phyloP scores from a whole-genome alignment of 2,113 vertebrate genomes.

The Oryzias melastigma region DNA sequence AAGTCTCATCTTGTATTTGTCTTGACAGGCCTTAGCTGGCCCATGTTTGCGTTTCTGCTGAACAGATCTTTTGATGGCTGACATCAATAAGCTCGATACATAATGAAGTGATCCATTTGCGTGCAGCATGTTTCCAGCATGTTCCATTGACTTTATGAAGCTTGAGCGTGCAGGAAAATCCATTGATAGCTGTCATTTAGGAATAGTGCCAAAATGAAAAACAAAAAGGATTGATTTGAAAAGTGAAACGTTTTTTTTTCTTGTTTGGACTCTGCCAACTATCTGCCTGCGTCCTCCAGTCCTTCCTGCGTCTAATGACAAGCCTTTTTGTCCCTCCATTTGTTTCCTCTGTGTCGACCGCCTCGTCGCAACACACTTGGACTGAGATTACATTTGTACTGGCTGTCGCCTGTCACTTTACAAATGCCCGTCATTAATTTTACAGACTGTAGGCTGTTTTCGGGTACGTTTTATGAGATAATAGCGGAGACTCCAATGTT shows the following conservation, averaged over 20 bases:
- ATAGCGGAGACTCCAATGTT: constrained; percentile 38
- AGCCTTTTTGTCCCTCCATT: constrained; percentile 54
- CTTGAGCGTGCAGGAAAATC: too few species aligned
- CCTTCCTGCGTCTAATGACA: constrained; percentile 53
- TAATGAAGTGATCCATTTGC: too few species aligned
- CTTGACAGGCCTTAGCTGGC: too few species aligned
- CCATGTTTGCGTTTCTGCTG: too few species aligned
- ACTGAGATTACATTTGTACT: constrained; percentile 69
- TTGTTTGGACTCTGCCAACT: constrained; percentile 9
- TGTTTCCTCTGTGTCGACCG: constrained; percentile 58
- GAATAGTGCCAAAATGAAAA: not conserved
- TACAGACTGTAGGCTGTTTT: constrained; percentile 63
- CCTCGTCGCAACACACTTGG: constrained; percentile 34
- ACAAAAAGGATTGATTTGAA: constrained; percentile 3
- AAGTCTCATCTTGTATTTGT: too few species aligned
- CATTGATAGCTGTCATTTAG: too few species aligned
- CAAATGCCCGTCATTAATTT: constrained; percentile 73
- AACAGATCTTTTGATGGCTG: too few species aligned
- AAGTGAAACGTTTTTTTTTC: constrained; percentile 24
- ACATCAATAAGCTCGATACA: too few species aligned
- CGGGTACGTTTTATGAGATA: constrained; percentile 53
- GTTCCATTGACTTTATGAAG: too few species aligned
- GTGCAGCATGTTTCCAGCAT: too few species aligned
- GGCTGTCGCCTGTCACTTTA: constrained; percentile 62
- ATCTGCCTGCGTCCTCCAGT: constrained; percentile 35